Base-by-base conservation (phyloP, 2,797 vertebrate genomes). In the Xerus rutilus region DNA sequence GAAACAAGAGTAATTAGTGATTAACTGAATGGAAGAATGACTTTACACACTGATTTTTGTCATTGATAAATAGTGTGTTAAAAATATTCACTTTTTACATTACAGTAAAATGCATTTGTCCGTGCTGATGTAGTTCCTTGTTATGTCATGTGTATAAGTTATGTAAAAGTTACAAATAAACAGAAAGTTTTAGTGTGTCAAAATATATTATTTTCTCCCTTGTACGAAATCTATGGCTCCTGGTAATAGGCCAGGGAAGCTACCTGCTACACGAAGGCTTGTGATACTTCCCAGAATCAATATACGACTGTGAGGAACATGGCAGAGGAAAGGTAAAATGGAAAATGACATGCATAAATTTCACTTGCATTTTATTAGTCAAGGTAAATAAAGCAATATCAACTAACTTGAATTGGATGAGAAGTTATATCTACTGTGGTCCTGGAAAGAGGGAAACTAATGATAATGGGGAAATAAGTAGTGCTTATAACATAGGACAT, bases 161-260 rank as follows among this genome's bases (percentile, higher is more conserved):
- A 67, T 45, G 18, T 94, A 35, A 69, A 88, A 88, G 65, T 91
- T 77, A 81, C 35, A 49, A 78, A 85, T 8, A 93, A 47, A 23
- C 2, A 64, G n/a, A n/a, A 64, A 45, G 54, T 76, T 45, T 84
- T 65, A 59, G 18, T 49, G 13, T 10, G 28, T 67, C 10, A 52
- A 62, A 47, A 88, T 49, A 7, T 47, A 5, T 13, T n/a, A 62
- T 62, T 69, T 45, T n/a, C n/a, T 86, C 10, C 11, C 25, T 84
- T 12, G 35, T 15, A 39, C 9, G 14, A 72, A 72, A 9, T 72
- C 21, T 52, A 21, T 30, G 45, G 23, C 10, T 93, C 9, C 79
- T 64, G 7, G 3, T 39, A 82, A 30, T 13, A 93, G 9, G 69
- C 28, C 35, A 52, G 45, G 23, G 20, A 49, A 81, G 18, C 54